These are phyloP conservation scores for Abramis brama DNA, from an alignment of 2,113 vertebrate genomes.

Conservation along the genomic window DNA sequence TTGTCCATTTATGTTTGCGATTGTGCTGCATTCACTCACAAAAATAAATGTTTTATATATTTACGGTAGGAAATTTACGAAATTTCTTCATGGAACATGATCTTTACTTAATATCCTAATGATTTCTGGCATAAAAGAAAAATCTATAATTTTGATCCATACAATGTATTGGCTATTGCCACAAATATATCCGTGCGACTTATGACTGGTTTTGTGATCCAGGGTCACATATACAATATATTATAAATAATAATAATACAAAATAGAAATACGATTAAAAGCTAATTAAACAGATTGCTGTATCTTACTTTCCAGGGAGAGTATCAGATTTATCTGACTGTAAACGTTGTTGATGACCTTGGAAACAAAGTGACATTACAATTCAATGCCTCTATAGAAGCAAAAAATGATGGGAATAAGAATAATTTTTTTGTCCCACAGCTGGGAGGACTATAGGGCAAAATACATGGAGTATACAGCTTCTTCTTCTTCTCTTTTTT, in stretches of 20 bases:
- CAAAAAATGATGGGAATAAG: background rate
- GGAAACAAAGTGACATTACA: conserved; percentile 1
- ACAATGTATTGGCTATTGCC: too few species aligned
- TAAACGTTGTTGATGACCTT: conserved; percentile 9
- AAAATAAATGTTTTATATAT: too few species aligned
- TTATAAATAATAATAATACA: background rate
- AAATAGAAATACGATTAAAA: background rate
- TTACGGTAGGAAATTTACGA: too few species aligned
- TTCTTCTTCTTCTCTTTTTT: too few species aligned
- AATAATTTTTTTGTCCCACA: background rate
- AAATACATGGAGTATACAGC: background rate
- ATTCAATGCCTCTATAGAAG: background rate
- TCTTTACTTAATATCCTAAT: too few species aligned
- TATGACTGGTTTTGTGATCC: too few species aligned
- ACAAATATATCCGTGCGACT: too few species aligned
- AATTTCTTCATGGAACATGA: too few species aligned
- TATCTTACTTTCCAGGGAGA: conserved; percentile 19
- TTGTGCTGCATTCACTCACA: too few species aligned
- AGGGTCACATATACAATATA: background rate
- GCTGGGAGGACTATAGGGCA: background rate
- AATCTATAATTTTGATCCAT: too few species aligned
- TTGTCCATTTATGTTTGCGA: too few species aligned
- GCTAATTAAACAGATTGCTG: background rate
- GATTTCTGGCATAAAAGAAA: too few species aligned
- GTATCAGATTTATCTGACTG: background rate